Base-by-base conservation (phyloP, 2,797 vertebrate genomes). In the Threskiornis aethiopicus region DNA sequence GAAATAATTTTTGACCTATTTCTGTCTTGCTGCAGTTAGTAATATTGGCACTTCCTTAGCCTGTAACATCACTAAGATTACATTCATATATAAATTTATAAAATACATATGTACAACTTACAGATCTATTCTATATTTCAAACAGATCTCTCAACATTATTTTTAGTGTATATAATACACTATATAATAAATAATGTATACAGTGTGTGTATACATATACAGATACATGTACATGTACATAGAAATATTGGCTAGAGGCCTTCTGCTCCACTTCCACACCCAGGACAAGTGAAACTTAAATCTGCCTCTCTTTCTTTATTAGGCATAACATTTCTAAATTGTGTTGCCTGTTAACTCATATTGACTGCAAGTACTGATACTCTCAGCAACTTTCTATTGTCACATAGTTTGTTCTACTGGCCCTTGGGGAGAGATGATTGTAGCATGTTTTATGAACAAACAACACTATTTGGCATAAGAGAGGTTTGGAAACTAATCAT, bases 401-500 rank as follows among this genome's bases (percentile, higher is more conserved):
- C 33, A 66, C 52, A 54, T 20, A 31, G 47, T 83, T 90, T 81
- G 41, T 81, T 92, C 49, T 57, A 41, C 52, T 46, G 44, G 86
- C n/a, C 87, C 65, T 80, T 75, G 20, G 76, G 83, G 75, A 90
- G 20, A 86, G 33, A 19, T 1, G 11, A 57, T 57, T 80, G 69
- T 41, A 86, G 18, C 24, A 64, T 59, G 69, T 90, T 91, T 93
- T 64, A 71, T 67, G 18, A 87, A 70, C 59, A 87, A 93, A 80
- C 33, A 89, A 26, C 33, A n/a, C 9, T 80, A 42, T 84, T 82
- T 84, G 75, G 65, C 33, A 58, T 79, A 87, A 84, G 7, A 73
- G 28, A 91, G 31, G 37, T 67, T 80, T 89, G 39, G 57, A 91
- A 87, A 95, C n/a, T 77, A 93, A 84, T 81, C 71, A 88, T 77